A percentile compares a stretch with the other conserved stretches of the same genome.
Conservation (phyloP, 2,888 invertebrate species). For the Tiliacea aurago region DNA sequence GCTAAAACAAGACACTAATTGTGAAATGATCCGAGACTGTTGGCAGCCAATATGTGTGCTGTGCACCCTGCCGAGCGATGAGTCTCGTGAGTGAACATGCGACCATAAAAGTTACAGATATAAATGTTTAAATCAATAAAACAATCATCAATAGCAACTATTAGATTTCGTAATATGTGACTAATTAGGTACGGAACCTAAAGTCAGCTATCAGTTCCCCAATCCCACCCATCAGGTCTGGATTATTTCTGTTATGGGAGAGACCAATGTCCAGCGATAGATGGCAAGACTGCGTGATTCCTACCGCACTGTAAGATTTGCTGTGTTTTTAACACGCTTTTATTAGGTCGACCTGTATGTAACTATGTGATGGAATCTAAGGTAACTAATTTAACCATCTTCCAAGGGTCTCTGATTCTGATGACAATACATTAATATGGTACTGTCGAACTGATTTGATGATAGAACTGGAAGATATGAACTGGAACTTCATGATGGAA, state of each 20-base stretch:
- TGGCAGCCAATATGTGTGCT: background rate
- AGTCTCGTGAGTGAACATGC: background rate
- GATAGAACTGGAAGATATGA: too few species aligned
- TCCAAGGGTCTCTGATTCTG: too few species aligned
- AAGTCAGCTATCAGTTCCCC: background rate
- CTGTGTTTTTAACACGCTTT: too few species aligned
- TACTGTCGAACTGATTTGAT: too few species aligned
- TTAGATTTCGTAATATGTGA: background rate
- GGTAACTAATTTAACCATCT: too few species aligned
- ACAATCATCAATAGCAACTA: too few species aligned
- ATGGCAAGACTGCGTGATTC: background rate
- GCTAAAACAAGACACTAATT: background rate
- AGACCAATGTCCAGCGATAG: background rate
- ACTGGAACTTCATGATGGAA: too few species aligned
- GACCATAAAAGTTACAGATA: too few species aligned
- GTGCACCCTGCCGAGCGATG: background rate
- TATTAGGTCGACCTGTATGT: too few species aligned
- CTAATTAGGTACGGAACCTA: background rate
- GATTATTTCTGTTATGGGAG: background rate
- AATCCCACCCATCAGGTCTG: background rate
- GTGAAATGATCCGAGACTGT: background rate
- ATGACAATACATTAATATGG: too few species aligned
- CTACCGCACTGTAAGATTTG: background rate
- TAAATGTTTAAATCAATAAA: too few species aligned
- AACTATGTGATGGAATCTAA: too few species aligned